Percentiles rank a stretch among this genome's conserved stretches.
Conservation (phyloP, 2,797 vertebrate genomes). For the Channa striata region DNA sequence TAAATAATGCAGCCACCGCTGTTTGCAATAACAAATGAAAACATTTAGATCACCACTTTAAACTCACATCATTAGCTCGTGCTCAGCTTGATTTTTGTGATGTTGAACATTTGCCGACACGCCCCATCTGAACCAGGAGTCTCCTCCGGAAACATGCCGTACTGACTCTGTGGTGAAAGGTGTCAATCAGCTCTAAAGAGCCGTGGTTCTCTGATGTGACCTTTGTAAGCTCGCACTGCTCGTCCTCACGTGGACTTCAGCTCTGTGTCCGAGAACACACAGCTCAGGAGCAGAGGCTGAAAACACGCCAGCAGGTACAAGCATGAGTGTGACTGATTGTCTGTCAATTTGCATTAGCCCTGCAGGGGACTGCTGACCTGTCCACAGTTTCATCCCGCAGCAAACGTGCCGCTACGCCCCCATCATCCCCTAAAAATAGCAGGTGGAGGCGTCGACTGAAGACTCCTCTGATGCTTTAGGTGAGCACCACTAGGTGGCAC, state of each 20-base stretch:
- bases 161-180: not conserved
- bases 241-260: conserved; percentile 43
- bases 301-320: conserved; percentile 40
- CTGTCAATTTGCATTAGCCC: conserved; percentile 58
- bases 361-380: conserved; percentile 66
- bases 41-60: too few relatives aligned
- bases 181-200: not conserved
- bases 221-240: conserved; percentile 21
- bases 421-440: not conserved
- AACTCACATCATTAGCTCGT: too few relatives aligned
- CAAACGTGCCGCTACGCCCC: not conserved
- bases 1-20: too few relatives aligned
- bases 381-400: conserved; percentile 20
- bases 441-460: conserved; percentile 1
- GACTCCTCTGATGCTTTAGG: not conserved
- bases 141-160: not conserved
- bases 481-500: conserved; percentile 76
- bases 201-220: conserved; percentile 19
- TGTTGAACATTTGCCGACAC: not conserved
- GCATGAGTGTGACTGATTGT: conserved; percentile 45
- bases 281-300: conserved; percentile 38
- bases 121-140: not conserved
- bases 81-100: too few relatives aligned
- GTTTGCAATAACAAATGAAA: too few relatives aligned
- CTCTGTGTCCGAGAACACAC: conserved; percentile 25